phyloP scores from a whole-genome alignment of 2,888 invertebrate species.

The Argynnis bischoffii region DNA sequence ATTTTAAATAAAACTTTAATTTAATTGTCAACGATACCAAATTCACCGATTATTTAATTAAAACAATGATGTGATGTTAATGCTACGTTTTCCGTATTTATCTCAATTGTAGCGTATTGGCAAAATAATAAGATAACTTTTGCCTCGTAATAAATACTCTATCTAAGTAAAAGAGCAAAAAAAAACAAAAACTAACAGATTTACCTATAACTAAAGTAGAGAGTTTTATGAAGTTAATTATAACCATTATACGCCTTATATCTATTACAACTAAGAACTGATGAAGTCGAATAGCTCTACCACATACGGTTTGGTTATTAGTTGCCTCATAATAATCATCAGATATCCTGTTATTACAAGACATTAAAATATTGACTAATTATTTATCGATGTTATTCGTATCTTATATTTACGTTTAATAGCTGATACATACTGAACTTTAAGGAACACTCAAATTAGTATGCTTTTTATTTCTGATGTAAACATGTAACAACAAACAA shows the following conservation, averaged over 20 bases:
- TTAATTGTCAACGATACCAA: neutral
- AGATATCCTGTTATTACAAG: constrained; percentile 9
- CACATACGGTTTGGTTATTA: constrained; percentile 10
- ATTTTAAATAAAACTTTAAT: constrained; percentile 24
- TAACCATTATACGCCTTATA: neutral
- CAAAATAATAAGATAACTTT: no score
- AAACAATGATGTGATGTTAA: no score
- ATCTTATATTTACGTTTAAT: no score
- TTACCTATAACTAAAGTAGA: no score
- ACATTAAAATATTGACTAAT: constrained; percentile 7
- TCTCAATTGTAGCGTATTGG: no score
- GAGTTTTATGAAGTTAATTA: neutral
- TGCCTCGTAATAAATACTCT: no score
- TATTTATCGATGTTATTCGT: neutral
- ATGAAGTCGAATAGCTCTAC: neutral
- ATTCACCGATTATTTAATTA: no score
- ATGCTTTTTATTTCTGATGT: neutral
- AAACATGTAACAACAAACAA: constrained; percentile 4
- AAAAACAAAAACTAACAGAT: no score
- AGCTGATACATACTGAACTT: neutral
- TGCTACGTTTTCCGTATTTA: no score
- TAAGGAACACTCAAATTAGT: neutral
- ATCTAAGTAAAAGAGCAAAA: no score
- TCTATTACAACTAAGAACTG: constrained; percentile 9
- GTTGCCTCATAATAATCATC: constrained; percentile 10